Conservation (phyloP, 2,113 vertebrate species). For the Lophius piscatorius region DNA sequence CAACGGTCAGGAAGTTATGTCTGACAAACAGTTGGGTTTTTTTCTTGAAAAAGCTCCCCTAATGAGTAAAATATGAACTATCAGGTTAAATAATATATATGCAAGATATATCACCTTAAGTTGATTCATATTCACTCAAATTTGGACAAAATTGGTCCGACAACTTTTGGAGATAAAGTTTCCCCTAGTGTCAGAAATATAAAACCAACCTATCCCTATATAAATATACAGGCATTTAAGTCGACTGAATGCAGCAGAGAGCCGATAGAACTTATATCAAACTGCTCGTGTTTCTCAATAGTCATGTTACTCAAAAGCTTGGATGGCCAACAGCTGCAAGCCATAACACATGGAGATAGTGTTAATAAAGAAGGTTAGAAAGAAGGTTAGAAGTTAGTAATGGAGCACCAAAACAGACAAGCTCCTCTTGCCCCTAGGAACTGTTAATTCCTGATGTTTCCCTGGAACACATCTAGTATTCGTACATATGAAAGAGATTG, state of each 20-base stretch:
- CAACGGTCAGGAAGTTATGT: too few species aligned
- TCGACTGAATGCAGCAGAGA: conserved; percentile 42
- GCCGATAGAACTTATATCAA: conserved; percentile 50
- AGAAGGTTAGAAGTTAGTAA: conserved; percentile 41
- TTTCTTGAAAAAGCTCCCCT: too few species aligned
- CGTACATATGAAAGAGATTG: neutral
- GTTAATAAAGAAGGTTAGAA: conserved; percentile 34
- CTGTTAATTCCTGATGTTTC: conserved; percentile 17
- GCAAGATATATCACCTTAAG: too few species aligned
- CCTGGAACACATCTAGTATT: neutral
- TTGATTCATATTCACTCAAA: too few species aligned
- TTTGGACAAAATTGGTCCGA: too few species aligned
- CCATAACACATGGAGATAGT: conserved; percentile 51
- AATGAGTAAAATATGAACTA: too few species aligned
- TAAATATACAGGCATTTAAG: conserved; percentile 31
- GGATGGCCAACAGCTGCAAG: conserved; percentile 55
- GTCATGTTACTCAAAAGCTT: conserved; percentile 69
- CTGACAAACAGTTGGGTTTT: too few species aligned
- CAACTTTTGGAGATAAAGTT: too few species aligned
- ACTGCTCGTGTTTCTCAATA: conserved; percentile 58
- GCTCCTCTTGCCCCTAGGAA: conserved; percentile 2
- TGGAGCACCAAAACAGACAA: conserved; percentile 14
- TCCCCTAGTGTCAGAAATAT: too few species aligned
- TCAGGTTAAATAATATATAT: too few species aligned
- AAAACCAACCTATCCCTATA: too few species aligned